Percentiles rank a stretch among this genome's conserved stretches.
These are phyloP conservation scores for Lysandra bellargus DNA, from an alignment of 2,888 invertebrate genomes.

Conservation along the genomic window DNA sequence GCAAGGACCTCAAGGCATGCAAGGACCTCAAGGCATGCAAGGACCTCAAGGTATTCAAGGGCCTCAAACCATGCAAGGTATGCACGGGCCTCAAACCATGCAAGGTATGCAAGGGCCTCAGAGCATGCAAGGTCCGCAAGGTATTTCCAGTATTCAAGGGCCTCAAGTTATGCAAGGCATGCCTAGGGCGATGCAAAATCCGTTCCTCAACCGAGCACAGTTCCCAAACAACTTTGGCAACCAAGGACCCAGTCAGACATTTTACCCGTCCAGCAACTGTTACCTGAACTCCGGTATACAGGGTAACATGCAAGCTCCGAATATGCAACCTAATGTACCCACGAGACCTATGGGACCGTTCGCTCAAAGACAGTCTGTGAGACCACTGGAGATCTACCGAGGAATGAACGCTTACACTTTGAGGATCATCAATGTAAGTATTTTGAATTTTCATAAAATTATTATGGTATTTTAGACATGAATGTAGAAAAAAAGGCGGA, in stretches of 20 bases:
- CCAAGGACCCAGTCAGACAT: neutral
- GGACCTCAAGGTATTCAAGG: neutral
- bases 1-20: neutral
- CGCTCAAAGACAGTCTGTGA: constrained; percentile 20
- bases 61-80: neutral
- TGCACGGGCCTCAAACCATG: neutral
- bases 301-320: constrained; percentile 8
- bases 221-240: neutral
- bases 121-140: neutral
- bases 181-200: constrained; percentile 1
- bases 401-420: constrained; percentile 44
- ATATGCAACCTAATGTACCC: constrained; percentile 16
- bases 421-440: constrained; percentile 53
- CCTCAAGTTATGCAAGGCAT: neutral
- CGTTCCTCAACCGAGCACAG: neutral
- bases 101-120: neutral
- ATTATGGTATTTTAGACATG: too few relatives aligned
- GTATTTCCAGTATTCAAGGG: neutral
- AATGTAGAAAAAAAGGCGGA: too few relatives aligned
- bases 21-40: neutral
- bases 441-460: neutral
- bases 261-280: neutral
- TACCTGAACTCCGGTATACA: constrained; percentile 5
- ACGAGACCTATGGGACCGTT: constrained; percentile 2
- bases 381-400: constrained; percentile 34